Conservation (phyloP, 2,888 invertebrate species). For the Agriotes lineatus region DNA sequence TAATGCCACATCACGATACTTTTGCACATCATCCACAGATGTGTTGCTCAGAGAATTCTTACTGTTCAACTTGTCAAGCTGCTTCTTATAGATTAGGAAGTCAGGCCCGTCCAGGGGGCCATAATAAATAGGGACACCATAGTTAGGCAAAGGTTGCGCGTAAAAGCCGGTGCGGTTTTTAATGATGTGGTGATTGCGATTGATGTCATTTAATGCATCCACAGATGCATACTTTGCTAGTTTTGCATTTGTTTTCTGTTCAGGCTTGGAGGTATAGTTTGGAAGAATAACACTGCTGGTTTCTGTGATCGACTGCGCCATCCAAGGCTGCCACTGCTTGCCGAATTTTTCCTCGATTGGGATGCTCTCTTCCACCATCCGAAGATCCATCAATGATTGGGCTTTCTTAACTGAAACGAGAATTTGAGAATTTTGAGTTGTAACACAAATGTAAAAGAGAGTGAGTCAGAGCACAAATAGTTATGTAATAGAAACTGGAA, state of each 20-base stretch:
- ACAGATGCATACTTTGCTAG: conserved; percentile 61
- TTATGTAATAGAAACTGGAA: no score
- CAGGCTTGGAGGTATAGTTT: conserved; percentile 50
- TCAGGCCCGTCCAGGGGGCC: conserved; percentile 65
- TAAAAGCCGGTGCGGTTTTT: conserved; percentile 63
- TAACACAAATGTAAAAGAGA: no score
- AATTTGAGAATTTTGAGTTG: no score
- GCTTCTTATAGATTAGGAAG: conserved; percentile 65
- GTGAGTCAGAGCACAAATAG: no score
- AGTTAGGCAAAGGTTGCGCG: conserved; percentile 63
- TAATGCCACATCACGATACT: conserved; percentile 65
- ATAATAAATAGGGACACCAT: conserved; percentile 65
- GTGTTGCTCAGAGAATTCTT: conserved; percentile 65
- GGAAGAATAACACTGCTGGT: conserved; percentile 54
- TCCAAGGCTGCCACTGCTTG: conserved; percentile 55
- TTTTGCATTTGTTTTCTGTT: conserved; percentile 47
- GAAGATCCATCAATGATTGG: conserved; percentile 64
- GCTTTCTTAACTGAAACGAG: conserved; percentile 59
- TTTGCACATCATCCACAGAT: conserved; percentile 66
- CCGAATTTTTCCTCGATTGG: conserved; percentile 50
- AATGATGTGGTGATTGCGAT: conserved; percentile 58
- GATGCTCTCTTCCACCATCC: conserved; percentile 55
- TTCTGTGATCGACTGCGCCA: conserved; percentile 56
- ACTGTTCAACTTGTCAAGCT: conserved; percentile 60
- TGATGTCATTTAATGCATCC: conserved; percentile 59